Evolutionary conservation across 2,888 invertebrate genomes (phyloP).

Genomic region (Chesias legatella): DNA sequence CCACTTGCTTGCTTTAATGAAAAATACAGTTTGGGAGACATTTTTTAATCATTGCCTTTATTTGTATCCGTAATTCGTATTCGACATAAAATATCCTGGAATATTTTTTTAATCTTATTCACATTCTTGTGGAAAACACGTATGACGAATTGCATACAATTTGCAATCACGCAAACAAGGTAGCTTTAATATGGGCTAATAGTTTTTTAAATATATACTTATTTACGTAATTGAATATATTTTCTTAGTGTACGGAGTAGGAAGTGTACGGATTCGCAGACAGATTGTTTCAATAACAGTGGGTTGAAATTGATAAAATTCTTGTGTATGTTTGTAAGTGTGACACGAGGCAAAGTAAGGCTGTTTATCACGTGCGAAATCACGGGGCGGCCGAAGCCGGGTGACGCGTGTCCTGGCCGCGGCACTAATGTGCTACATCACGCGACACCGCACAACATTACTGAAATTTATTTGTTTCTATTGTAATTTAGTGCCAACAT

Average conservation of each 20-base stretch:
- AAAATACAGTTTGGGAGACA: not conserved
- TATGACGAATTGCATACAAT: too few relatives aligned
- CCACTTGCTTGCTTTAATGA: not conserved
- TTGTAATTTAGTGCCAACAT: not conserved
- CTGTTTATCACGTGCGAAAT: conserved; percentile 64
- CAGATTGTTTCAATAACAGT: conserved; percentile 10
- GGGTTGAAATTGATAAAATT: not conserved
- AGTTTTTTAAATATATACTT: too few relatives aligned
- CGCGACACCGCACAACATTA: conserved; percentile 60
- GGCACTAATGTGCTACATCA: conserved; percentile 62
- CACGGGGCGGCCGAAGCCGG: conserved; percentile 46
- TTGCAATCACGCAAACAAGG: too few relatives aligned
- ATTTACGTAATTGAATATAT: too few relatives aligned
- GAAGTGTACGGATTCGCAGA: too few relatives aligned
- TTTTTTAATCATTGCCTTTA: too few relatives aligned
- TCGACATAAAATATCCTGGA: too few relatives aligned
- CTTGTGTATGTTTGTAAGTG: conserved; percentile 31
- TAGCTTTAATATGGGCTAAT: too few relatives aligned
- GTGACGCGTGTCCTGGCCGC: conserved; percentile 60
- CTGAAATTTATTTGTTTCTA: conserved; percentile 44
- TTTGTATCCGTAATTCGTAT: too few relatives aligned
- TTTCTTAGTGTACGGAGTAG: too few relatives aligned
- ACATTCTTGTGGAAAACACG: too few relatives aligned
- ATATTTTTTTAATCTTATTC: too few relatives aligned
- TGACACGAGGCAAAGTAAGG: conserved; percentile 39